Evolutionary conservation across 2,113 vertebrate genomes (phyloP).

Genomic region (Elanus axillaris): DNA sequence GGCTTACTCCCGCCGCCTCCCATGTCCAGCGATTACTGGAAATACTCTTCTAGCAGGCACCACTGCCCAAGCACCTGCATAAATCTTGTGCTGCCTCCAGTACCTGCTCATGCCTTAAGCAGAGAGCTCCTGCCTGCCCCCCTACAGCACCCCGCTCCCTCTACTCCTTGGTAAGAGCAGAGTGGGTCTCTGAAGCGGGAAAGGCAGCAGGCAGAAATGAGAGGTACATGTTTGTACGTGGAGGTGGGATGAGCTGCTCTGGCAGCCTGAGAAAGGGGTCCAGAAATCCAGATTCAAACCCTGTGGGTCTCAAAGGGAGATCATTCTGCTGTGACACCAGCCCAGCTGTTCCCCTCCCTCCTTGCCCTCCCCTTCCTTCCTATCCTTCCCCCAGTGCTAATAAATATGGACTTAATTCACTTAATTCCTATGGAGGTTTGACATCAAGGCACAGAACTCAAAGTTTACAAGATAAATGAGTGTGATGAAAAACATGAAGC

Average conservation of each 20-base stretch:
- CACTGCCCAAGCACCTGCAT: neutral
- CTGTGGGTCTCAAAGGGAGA: neutral
- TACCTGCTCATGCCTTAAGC: neutral
- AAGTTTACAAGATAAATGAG: neutral
- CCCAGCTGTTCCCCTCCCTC: neutral
- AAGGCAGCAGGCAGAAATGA: neutral
- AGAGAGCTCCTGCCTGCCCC: neutral
- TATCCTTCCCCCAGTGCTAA: neutral
- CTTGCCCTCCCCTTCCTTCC: neutral
- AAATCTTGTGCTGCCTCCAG: neutral
- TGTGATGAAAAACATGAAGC: neutral
- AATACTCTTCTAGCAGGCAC: neutral
- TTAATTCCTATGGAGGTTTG: neutral
- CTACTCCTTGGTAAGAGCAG: neutral
- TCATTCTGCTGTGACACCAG: neutral
- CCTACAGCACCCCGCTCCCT: neutral
- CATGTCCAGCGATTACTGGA: neutral
- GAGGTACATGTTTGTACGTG: fast-evolving
- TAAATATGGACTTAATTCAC: neutral
- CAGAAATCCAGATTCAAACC: neutral
- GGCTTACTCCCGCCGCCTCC: neutral
- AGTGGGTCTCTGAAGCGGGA: neutral
- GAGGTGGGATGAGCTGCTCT: neutral
- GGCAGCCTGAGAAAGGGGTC: neutral
- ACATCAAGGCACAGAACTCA: neutral